Base-by-base conservation (phyloP, 1,140 invertebrate species). In the Drosophila lini region DNA sequence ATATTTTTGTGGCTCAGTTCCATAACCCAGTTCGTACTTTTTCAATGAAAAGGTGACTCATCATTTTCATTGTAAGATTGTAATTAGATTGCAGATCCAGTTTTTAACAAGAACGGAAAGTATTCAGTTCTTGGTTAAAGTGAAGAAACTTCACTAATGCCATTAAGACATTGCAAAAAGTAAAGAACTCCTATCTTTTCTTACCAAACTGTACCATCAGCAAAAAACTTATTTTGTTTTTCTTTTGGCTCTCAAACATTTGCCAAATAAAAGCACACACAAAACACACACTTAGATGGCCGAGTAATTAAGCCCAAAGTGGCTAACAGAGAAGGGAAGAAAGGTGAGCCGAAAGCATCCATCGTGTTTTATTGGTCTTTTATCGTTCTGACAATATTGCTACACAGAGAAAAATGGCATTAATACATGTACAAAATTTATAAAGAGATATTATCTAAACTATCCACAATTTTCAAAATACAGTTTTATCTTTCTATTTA, bases 241-340 rank as follows among this genome's bases (percentile, higher is more conserved):
- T 69, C 32, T 68, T 64, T 61, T n/a, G n/a, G 6, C 28, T 56
- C 19, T 53, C 55, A 73, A 59, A 79, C 28, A 53, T 62, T 56
- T 69, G 73, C 28, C 52, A 50, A 71, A 64, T 47, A 69, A 40
- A 68, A 34, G 38, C 42, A 57, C 47, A 55, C 40, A 73, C n/a
- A 71, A 47, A 70, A 11, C 64, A 63, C 50, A 57, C 32, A 61
- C 41, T 36, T 13, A 73, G 48, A 81, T 78, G 57, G 78, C 60
- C 45, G 63, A 79, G 74, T 82, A 82, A 82, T 79, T 82, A 82
- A 71, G 68, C 65, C 19, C 19, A 57, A 58, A 70, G 42, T 58
- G 19, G 65, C 48, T 38, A 67, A 47, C 62, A 67, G 60, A 48
- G 34, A 36, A 48, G 62, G 67, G 44, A 44, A 71, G 36, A 52